Base-by-base conservation (phyloP, 1,140 invertebrate genomes). In the Zaprionus kolodkinae region DNA sequence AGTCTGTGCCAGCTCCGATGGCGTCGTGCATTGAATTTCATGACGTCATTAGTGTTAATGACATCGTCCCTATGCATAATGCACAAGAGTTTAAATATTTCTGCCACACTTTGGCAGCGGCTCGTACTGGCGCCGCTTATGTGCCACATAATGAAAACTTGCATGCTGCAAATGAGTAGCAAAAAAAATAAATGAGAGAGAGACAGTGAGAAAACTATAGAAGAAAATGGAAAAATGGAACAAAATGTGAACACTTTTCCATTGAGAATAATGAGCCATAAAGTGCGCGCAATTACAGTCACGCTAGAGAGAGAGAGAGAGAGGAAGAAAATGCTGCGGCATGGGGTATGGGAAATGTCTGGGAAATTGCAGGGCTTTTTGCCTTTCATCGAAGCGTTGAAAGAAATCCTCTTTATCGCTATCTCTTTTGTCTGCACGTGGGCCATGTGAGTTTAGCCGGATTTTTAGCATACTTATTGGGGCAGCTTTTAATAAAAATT, bases 31-130 rank as follows among this genome's bases (percentile, higher is more conserved):
- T 84, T 80, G 69, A 80, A 72, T 84, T 86, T 85, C 81, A 86
- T 84, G 81, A 85, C 81, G 82, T 84, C 81, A 78, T 84, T 84
- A 84, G 81, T 79, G 81, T 77, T 84, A 84, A 84, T 84, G 81
- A 76, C 81, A 67, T 76, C 68, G 76, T 72, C 48, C 63, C 52
- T 75, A 82, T 83, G 81, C 81, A 83, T 83, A 66, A 83, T 84
- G 81, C 81, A 61, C 54, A 61, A 75, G 69, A 75, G 65, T 78
- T 84, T 81, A 84, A 84, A 81, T 75, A 81, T 85, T 81, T 56
- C 59, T 52, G 62, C 73, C 69, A 67, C 80, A 75, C 52, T 83
- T 66, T 68, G 57, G 61, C 64, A 74, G 30, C 52, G 56, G 54
- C 48, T 50, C 25, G 21, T 1, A 2, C 21, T 50, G 36, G 33